A percentile compares a stretch with the other conserved stretches of the same genome.
Evolutionary conservation across 2,113 vertebrate genomes (phyloP).

Genomic region (Clarias gariepinus): DNA sequence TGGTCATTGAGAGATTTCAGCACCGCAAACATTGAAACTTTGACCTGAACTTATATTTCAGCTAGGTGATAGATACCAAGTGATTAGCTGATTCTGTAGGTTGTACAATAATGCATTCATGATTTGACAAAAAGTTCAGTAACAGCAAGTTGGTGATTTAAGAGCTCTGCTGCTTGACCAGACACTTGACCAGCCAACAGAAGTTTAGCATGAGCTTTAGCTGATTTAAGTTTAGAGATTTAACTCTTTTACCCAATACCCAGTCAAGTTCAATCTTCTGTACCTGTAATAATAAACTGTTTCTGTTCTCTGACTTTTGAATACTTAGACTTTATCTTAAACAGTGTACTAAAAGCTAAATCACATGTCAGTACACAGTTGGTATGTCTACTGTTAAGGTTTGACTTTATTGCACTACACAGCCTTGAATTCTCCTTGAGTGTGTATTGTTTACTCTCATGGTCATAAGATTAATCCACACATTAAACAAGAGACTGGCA

Average conservation of each 20-base stretch:
- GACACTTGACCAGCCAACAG: no score
- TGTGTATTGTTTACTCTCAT: not conserved
- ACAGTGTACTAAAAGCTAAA: not conserved
- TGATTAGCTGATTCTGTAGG: not conserved
- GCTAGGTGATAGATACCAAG: not conserved
- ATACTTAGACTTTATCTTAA: not conserved
- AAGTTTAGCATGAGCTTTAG: not conserved
- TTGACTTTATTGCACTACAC: not conserved
- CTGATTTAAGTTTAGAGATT: not conserved
- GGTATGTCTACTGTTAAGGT: not conserved
- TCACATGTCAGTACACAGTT: not conserved
- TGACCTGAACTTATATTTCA: not conserved
- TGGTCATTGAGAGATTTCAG: not conserved
- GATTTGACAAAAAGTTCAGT: not conserved
- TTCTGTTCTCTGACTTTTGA: not conserved
- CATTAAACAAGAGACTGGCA: not conserved
- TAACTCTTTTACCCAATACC: not conserved
- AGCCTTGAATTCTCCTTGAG: not conserved
- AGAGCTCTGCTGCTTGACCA: no score
- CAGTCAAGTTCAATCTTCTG: not conserved
- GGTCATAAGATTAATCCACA: not conserved
- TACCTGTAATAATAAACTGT: not conserved
- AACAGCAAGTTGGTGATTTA: not conserved
- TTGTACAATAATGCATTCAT: not conserved
- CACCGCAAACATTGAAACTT: not conserved